These are phyloP conservation scores for Halcyon malimbica DNA, from an alignment of 2,113 vertebrate species.

Conservation along the genomic window DNA sequence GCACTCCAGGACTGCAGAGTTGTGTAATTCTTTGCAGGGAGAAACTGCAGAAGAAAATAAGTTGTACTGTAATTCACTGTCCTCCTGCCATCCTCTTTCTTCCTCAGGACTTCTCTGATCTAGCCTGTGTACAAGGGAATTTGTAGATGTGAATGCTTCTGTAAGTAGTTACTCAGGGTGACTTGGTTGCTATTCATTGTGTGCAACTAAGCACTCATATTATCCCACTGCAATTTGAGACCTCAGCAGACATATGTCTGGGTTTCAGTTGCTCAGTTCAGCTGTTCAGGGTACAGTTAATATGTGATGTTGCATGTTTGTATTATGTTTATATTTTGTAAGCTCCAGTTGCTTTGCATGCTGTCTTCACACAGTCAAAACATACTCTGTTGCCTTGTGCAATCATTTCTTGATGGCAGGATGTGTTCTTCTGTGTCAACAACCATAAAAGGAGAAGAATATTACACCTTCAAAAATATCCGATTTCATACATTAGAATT, in stretches of 20 bases:
- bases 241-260: background rate
- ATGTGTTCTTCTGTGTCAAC: background rate
- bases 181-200: background rate
- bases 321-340: background rate
- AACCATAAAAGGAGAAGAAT: background rate
- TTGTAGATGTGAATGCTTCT: background rate
- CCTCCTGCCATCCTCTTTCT: background rate
- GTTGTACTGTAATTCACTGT: background rate
- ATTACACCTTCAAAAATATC: background rate
- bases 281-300: background rate
- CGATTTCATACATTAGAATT: background rate
- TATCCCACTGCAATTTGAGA: background rate
- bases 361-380: background rate
- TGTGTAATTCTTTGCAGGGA: background rate
- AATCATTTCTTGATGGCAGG: background rate
- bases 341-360: background rate
- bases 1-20: rapidly evolving
- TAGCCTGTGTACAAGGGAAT: background rate
- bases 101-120: background rate
- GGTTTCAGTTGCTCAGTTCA: background rate
- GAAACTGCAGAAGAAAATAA: background rate
- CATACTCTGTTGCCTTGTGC: background rate
- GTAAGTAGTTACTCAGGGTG: background rate
- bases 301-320: background rate
- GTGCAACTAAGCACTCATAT: background rate